These are phyloP conservation scores for Promerops cafer DNA, from an alignment of 2,113 vertebrate species.

Conservation along the genomic window DNA sequence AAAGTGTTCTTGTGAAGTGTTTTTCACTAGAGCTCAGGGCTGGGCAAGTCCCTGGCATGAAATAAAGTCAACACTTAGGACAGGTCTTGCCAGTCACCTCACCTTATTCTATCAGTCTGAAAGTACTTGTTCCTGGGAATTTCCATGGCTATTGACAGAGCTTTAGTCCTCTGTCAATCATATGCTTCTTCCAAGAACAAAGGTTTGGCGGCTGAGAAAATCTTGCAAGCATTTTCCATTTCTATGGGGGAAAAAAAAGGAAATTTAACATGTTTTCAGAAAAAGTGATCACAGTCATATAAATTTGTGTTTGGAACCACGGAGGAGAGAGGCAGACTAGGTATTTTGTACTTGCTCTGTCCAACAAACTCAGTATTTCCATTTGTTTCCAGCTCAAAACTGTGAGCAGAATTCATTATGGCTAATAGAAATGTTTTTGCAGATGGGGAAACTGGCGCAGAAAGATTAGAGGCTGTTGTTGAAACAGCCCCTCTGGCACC, in stretches of 20 bases:
- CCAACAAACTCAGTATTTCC: constrained; percentile 6
- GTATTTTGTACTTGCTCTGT: neutral
- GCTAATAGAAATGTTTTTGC: constrained; percentile 3
- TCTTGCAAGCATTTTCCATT: constrained; percentile 20
- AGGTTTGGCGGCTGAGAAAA: neutral
- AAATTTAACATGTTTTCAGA: neutral
- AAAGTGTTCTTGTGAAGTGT: neutral
- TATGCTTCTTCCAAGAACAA: neutral
- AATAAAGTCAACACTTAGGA: neutral
- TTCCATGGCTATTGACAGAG: neutral
- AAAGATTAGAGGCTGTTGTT: neutral
- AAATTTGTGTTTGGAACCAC: neutral
- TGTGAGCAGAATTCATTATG: neutral
- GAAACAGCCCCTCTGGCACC: neutral
- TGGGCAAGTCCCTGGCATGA: constrained; percentile 16
- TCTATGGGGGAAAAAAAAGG: neutral
- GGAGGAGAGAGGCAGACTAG: neutral
- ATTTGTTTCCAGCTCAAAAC: neutral
- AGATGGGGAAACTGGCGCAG: constrained; percentile 9
- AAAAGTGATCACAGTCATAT: neutral
- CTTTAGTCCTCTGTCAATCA: neutral
- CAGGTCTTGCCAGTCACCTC: neutral
- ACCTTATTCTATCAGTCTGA: neutral
- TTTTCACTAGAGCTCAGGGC: neutral
- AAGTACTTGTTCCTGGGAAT: neutral